These are phyloP conservation scores for Cotesia typhae DNA, from an alignment of 1,140 invertebrate genomes.

Conservation along the genomic window DNA sequence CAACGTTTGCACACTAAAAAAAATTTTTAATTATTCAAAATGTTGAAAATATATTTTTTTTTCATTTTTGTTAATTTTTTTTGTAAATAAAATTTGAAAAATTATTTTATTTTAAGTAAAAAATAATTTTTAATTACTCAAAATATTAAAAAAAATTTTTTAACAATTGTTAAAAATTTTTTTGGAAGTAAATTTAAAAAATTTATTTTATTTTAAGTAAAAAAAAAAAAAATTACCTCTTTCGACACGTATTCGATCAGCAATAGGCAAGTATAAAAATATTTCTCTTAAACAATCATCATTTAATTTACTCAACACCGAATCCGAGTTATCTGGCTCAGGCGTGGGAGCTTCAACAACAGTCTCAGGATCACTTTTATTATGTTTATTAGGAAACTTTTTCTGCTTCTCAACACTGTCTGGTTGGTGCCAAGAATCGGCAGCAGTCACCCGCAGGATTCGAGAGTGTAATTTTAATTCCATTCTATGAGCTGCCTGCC, in stretches of 20 bases:
- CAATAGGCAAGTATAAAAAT: conserved; percentile 55
- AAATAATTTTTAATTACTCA: too few relatives aligned
- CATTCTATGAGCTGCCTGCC: conserved; percentile 46
- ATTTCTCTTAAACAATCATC: conserved; percentile 60
- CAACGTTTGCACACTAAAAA: conserved; percentile 58
- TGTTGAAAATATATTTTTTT: too few relatives aligned
- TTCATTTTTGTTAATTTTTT: too few relatives aligned
- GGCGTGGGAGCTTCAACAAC: conserved; percentile 35
- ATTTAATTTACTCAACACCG: conserved; percentile 54
- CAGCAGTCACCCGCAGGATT: conserved; percentile 54
- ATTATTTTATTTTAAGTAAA: too few relatives aligned
- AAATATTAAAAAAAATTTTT: too few relatives aligned
- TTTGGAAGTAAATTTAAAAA: not conserved
- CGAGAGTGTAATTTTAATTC: conserved; percentile 55
- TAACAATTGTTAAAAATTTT: too few relatives aligned
- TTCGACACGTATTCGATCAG: conserved; percentile 56
- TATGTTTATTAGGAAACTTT: conserved; percentile 43
- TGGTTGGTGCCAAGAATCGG: conserved; percentile 63
- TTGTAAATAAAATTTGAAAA: too few relatives aligned
- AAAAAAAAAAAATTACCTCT: conserved; percentile 46
- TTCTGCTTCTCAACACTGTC: conserved; percentile 54
- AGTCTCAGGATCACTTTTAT: conserved; percentile 30
- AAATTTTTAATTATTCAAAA: not conserved
- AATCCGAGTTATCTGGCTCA: conserved; percentile 35
- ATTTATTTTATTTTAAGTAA: not conserved